Evolutionary conservation across 2,797 vertebrate species (phyloP), one percentile per base, ranked within the genome.

Genomic region (Eurystomus glaucurus): DNA sequence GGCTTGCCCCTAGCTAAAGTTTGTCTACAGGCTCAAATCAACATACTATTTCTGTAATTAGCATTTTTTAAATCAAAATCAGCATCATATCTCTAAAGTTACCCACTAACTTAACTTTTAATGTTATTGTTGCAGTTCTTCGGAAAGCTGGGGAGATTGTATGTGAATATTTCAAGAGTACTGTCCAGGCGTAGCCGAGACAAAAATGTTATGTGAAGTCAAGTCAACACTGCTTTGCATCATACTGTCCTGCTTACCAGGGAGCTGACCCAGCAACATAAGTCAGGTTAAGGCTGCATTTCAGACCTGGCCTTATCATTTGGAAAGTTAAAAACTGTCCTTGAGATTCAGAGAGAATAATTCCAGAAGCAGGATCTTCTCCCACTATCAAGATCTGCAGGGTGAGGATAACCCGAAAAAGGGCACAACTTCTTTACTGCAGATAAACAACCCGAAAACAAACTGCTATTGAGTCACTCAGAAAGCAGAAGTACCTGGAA

Each of bases 201-300:
- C 64, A 95, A 88, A 89, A 79, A 52, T 19, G 8, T 87, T 92
- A 89, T 6, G 31, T 77, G 70, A 96, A 84, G 86, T 68, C 66
- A 82, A 95, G 83, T 92, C 95, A 95, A 60, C 68, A 75, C 20
- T 54, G 58, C 61, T 96, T 88, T 92, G 76, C 35, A 66, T 96
- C 93, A 85, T 10, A 14, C 41, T 50, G 54, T 28, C 65, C 90
- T 84, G 86, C 77, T 89, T 97, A 78, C 37, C 69, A 84, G 52
- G 51, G 52, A 90, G 37, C 9, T 90, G 74, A 88, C 77, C 78
- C 54, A 88, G 86, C 61, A 94, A 72, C 23, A 6, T 10, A 68
- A 64, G 50, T 60, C 66, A 77, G 28, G 31, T 48, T 87, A 74
- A 31, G 43, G 50, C 65, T 78, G 14, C 45, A 69, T 93, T 88